Conservation (phyloP, 2,113 vertebrate genomes). For the Tinamus guttatus region DNA sequence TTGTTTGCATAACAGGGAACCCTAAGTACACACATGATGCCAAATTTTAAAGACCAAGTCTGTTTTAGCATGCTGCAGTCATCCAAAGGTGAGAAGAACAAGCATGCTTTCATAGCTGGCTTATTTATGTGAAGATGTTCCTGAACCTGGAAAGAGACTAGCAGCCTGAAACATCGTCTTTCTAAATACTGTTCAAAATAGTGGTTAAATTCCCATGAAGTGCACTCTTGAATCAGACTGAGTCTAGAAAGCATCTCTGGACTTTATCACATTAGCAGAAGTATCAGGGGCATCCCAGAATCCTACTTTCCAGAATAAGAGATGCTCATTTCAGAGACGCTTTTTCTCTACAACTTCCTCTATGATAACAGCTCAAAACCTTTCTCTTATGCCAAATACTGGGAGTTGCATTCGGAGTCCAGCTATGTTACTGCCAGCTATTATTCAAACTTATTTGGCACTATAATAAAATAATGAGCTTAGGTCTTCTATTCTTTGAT, state of each 20-base stretch:
- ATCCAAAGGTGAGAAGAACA: background rate
- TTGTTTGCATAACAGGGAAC: background rate
- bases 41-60: no score
- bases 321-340: background rate
- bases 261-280: rapidly evolving
- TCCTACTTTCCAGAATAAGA: background rate
- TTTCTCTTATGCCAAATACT: background rate
- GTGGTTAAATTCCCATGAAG: background rate
- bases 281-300: background rate
- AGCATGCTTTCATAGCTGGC: background rate
- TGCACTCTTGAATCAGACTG: background rate
- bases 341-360: background rate
- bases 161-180: background rate
- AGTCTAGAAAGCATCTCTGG: background rate
- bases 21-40: background rate
- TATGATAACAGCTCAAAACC: background rate
- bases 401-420: background rate
- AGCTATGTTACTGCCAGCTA: background rate
- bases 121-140: background rate
- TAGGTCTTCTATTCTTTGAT: background rate
- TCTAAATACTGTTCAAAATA: background rate
- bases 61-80: background rate
- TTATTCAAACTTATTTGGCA: background rate
- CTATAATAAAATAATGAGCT: background rate
- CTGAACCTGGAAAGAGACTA: background rate